These are phyloP conservation scores for Trichopoda pennipes DNA, from an alignment of 2,888 invertebrate species.

Conservation along the genomic window DNA sequence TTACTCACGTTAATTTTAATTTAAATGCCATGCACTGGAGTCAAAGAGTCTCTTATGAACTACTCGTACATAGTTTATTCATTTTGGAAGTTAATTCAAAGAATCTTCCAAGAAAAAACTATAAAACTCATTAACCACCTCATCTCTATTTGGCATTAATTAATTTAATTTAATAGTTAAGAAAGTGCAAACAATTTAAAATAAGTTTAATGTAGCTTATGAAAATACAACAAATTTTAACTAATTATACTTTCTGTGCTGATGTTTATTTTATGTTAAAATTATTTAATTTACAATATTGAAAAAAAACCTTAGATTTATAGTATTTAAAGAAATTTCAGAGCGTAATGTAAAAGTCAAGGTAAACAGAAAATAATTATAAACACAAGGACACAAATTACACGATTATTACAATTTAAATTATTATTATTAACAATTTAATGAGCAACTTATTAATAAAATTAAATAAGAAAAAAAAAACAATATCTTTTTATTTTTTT, in stretches of 20 bases:
- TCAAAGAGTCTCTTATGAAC: background rate
- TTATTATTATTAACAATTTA: slow-evolving; percentile 60
- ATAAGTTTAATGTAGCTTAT: slow-evolving; percentile 10
- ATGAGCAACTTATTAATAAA: slow-evolving; percentile 61
- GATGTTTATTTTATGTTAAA: slow-evolving; percentile 41
- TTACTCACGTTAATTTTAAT: slow-evolving; percentile 20
- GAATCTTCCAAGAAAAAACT: background rate
- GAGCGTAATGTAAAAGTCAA: slow-evolving; percentile 62
- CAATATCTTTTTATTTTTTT: background rate
- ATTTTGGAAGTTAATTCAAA: background rate
- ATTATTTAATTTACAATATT: slow-evolving; percentile 9
- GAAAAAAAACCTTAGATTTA: slow-evolving; percentile 26
- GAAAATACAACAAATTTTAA: slow-evolving; percentile 18
- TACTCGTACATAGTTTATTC: background rate
- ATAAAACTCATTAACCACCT: background rate
- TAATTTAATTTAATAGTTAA: slow-evolving; percentile 33
- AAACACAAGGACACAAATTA: slow-evolving; percentile 51
- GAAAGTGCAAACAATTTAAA: slow-evolving; percentile 34
- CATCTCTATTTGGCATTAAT: background rate
- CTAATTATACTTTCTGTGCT: slow-evolving; percentile 21
- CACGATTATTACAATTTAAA: slow-evolving; percentile 62
- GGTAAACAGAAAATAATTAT: slow-evolving; percentile 7
- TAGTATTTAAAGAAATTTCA: slow-evolving; percentile 46
- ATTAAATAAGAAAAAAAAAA: slow-evolving; percentile 48
- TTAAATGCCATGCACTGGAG: slow-evolving; percentile 37